These are phyloP conservation scores for Drosophila cardini DNA, from an alignment of 1,140 invertebrate species.

Conservation along the genomic window DNA sequence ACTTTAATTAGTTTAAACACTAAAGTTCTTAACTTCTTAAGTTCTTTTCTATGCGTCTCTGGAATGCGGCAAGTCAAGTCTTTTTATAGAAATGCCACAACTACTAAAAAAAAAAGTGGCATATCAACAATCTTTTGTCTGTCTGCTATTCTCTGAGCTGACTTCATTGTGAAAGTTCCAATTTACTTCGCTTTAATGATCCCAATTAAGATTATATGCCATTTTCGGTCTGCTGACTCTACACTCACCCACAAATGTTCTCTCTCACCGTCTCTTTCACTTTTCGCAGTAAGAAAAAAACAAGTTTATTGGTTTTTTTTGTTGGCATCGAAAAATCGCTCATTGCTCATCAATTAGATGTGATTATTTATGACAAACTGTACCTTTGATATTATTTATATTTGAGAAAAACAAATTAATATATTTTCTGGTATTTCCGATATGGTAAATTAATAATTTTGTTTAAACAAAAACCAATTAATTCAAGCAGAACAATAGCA, in stretches of 20 bases:
- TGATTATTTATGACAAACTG: constrained; percentile 44
- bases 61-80: constrained; percentile 37
- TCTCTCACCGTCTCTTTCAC: not conserved
- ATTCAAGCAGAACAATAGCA: constrained; percentile 33
- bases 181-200: constrained; percentile 35
- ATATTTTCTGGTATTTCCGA: constrained; percentile 39
- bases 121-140: not conserved
- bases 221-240: constrained; percentile 23
- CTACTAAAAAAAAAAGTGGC: not conserved
- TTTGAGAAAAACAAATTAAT: constrained; percentile 2
- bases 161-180: constrained; percentile 27
- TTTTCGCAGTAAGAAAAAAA: constrained; percentile 24
- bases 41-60: constrained; percentile 1
- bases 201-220: constrained; percentile 37
- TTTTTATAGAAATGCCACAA: constrained; percentile 32
- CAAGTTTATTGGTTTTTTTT: constrained; percentile 23
- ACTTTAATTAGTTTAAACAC: constrained; percentile 20
- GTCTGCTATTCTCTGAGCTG: not conserved
- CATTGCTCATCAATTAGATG: constrained; percentile 45
- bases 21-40: constrained; percentile 8
- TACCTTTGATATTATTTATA: constrained; percentile 41
- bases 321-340: constrained; percentile 39
- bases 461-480: constrained; percentile 28
- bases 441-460: constrained; percentile 41
- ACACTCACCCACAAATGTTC: not conserved